A percentile compares a stretch with the other conserved stretches of the same genome.
phyloP scores from a whole-genome alignment of 1,140 invertebrate genomes.

The Pseudoatta argentina region DNA sequence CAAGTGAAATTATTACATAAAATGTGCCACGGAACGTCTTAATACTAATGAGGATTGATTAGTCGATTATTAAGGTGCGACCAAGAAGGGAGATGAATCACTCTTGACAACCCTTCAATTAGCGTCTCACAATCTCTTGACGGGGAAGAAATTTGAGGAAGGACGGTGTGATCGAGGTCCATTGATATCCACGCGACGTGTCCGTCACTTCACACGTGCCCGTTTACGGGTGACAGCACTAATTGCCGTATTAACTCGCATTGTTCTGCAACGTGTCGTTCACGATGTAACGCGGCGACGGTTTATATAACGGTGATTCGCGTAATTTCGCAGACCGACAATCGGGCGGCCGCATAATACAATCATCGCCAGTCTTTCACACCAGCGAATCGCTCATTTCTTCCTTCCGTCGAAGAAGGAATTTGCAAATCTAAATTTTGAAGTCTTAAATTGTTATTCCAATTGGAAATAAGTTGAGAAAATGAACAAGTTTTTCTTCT shows the following conservation, averaged over 20 bases:
- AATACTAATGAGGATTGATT: constrained; percentile 16
- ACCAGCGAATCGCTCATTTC: not conserved
- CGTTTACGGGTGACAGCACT: constrained; percentile 60
- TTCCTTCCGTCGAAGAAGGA: not conserved
- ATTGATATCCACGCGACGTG: constrained; percentile 48
- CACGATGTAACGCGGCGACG: not conserved
- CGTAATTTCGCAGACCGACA: constrained; percentile 18
- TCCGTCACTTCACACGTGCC: constrained; percentile 73
- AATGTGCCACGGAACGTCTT: constrained; percentile 3
- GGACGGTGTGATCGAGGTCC: constrained; percentile 3
- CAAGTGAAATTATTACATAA: not conserved
- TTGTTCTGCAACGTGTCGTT: constrained; percentile 10
- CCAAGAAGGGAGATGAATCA: not conserved
- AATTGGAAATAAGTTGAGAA: not conserved
- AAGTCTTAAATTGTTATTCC: not conserved
- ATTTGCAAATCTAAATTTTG: not conserved
- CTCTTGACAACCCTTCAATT: constrained; percentile 35
- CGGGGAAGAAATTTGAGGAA: not conserved
- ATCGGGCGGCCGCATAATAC: not conserved
- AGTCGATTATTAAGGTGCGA: not conserved
- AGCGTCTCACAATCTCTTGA: constrained; percentile 12
- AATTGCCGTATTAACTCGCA: constrained; percentile 54
- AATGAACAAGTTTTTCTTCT: not conserved
- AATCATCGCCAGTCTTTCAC: not conserved
- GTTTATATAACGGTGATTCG: constrained; percentile 41